Evolutionary conservation across 2,113 vertebrate species (phyloP), one percentile per base, ranked within the genome.

Genomic region (Petrocephalus zakoni): DNA sequence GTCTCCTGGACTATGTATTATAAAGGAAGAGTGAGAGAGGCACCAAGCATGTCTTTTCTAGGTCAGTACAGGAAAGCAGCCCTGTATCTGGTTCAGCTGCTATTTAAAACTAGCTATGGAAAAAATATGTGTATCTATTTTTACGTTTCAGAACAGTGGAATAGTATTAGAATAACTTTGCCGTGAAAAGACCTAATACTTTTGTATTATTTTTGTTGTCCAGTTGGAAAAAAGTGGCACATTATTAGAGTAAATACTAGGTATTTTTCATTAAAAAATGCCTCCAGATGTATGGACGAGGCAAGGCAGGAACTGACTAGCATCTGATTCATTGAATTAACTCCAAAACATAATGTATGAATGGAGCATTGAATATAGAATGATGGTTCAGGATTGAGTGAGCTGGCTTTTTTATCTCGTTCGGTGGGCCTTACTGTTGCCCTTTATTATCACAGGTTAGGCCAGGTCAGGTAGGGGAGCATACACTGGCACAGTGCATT

Each of bases 11-110:
- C 25, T 64, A 25, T 52, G 51, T 58, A 25, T 87, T 17, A n/a
- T 53, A 56, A 68, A 15, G 42, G 49, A 84, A 51, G 46, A 64
- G 82, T 85, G 21, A 55, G 56, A 47, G 87, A 84, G 75, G 90
- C n/a, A 42, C 72, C 88, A 72, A 90, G 49, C 55, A 78, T 85
- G 58, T 87, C 87, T 90, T 94, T 94, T 93, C 93, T 93, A 91
- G 94, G 92, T 94, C 92, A 93, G 29, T n/a, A 64, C 87, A 87
- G 89, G 11, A 88, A 88, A 86, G 52, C 75, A 83, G 89, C n/a
- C 22, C 56, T 90, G 51, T 84, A 88, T 88, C 88, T 88, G 89
- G 83, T 90, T 91, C 90, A 90, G 34, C 81, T 90, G 92, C 90
- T 92, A 89, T 94, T 91, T 90, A 84, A 92, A 93, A 93, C 87